Evolutionary conservation across 2,888 invertebrate genomes (phyloP), one percentile per base, ranked within the genome.

Genomic region (Serripes groenlandicus): DNA sequence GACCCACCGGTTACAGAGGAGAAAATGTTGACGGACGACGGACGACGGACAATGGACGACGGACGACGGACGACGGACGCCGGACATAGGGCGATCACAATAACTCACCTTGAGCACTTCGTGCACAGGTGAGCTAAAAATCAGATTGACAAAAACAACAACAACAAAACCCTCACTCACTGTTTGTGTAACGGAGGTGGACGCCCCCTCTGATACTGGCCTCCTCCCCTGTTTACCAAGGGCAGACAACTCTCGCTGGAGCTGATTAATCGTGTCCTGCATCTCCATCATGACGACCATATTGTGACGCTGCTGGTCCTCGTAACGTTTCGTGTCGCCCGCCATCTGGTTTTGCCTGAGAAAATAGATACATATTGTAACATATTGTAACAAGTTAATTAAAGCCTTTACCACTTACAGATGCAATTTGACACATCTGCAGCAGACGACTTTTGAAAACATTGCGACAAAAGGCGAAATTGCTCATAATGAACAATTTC

Each of bases 261-360:
- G 89, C 4, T 89, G 90, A 30, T 92, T 92, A 28, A 94, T 94
- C 1, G 94, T 94, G 71, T 94, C 92, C 83, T 94, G 94, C 94
- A 94, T 94, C 78, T 93, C 94, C 93, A 93, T 93, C 92, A 94
- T 94, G 5, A 93, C 90, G 1, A 92, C 92, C 5, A 94, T 92
- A 81, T 94, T 94, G 72, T 92, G 93, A 58, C 93, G 92, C 86
- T 66, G 79, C 64, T 94, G 92, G 42, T 91, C 91, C 68, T 93
- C 92, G 76, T 93, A 90, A 52, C 90, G 91, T 80, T 88, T 90
- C 18, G 87, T 80, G 18, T 93, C 92, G 21, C 90, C 88, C 7
- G 89, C 85, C 73, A 92, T 85, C 72, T 91, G 89, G n/a, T 80
- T 71, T 89, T 92, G 90, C 80, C 94, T 76, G 52, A 58, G 26